Base-by-base conservation (phyloP, 2,113 vertebrate species). In the Phylloscopus trochilus region DNA sequence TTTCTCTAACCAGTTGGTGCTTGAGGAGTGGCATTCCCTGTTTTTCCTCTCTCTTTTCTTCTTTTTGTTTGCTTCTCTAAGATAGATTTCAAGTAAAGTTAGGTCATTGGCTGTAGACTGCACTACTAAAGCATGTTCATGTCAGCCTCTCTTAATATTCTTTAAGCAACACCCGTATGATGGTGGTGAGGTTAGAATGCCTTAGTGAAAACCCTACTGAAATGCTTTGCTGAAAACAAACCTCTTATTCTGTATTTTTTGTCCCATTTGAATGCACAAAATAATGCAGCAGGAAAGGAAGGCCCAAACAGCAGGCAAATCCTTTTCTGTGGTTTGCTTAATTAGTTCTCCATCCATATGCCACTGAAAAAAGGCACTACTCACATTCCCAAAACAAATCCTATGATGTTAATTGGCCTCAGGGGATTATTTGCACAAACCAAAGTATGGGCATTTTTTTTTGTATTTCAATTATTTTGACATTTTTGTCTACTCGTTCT, bases 301-400 rank as follows among this genome's bases (percentile, higher is more conserved):
- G 21, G 20, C 46, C 39, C 59, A 51, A 68, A 64, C 18, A 89
- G 85, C 16, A 78, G 8, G 17, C 31, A 81, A 81, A 84, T 12
- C 8, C 13, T 67, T 82, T 87, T 58, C 30, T 84, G 39, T 62
- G 9, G 22, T 70, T 78, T 93, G 15, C 17, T 87, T 84, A 62
- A 66, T 81, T 89, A 93, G 28, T n/a, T 84, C 87, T 81, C 22
- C 62, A 53, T 66, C 55, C 43, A 82, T 78, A 63, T 63, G 39
- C 13, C 47, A 51, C 78, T 75, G 60, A 81, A 35, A 68, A 31
- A 69, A 92, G 26, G 49, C 26, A 81, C 11, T 21, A 49, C 5
- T 49, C 31, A 74, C 21, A 27, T 49, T 93, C 51, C 66, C n/a
- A 89, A 33, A 84, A 81, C 35, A 87, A 95, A 84, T 83, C 9